Percentiles rank a stretch among this genome's conserved stretches.
Evolutionary conservation across 2,888 invertebrate species (phyloP).

Genomic region (Aelia acuminata): DNA sequence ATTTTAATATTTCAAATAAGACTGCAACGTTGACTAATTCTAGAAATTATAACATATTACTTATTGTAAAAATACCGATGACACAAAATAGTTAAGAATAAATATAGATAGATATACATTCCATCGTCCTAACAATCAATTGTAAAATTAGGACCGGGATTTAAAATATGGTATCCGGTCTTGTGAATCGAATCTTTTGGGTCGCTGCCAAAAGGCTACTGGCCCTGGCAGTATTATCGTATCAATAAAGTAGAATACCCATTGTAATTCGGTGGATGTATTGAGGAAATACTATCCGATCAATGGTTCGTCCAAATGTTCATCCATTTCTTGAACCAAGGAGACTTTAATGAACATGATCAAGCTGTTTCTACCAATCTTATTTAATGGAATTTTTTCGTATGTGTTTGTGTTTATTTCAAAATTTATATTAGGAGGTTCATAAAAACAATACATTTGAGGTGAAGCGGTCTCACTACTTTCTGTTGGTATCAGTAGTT

Average conservation of each 20-base stretch:
- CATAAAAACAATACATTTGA: too few species aligned
- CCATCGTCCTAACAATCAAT: background rate
- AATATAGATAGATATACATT: background rate
- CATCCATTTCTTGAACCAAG: background rate
- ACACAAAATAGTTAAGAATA: background rate
- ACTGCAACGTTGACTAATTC: background rate
- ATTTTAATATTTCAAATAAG: background rate
- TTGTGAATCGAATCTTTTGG: background rate
- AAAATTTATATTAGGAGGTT: too few species aligned
- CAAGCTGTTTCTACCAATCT: too few species aligned
- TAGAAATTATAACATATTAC: too few species aligned
- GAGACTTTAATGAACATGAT: background rate
- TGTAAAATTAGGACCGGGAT: background rate
- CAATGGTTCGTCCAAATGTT: background rate
- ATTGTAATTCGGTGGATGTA: background rate
- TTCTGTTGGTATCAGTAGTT: background rate
- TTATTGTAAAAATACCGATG: too few species aligned
- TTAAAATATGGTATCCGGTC: conserved; percentile 1
- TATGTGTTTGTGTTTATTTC: too few species aligned
- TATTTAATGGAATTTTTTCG: too few species aligned
- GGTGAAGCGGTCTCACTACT: too few species aligned
- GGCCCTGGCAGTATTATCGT: background rate
- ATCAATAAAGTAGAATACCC: background rate
- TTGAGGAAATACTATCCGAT: background rate
- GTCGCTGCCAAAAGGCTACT: background rate